These are phyloP conservation scores for Thryonomys swinderianus DNA, from an alignment of 2,113 vertebrate species.

Conservation along the genomic window DNA sequence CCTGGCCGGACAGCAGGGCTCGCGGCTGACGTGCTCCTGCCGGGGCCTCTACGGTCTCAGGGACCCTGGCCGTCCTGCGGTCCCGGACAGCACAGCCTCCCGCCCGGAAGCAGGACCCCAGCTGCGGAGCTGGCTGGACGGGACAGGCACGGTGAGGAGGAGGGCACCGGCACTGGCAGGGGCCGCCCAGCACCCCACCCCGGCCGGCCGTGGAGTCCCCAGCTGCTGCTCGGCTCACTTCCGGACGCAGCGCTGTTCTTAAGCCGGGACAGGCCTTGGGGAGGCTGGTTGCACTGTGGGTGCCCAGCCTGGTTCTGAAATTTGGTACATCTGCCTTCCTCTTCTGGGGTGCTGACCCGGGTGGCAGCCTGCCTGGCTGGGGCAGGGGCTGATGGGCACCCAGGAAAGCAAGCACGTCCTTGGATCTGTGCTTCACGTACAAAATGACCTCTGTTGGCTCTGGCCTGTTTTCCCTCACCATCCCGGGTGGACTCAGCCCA, in stretches of 20 bases:
- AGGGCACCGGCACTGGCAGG: too few species aligned
- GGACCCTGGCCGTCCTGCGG: too few species aligned
- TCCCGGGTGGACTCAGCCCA: neutral
- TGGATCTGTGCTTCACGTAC: neutral
- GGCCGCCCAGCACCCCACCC: neutral
- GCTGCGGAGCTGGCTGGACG: too few species aligned
- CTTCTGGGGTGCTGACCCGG: accelerated
- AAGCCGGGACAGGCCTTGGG: neutral
- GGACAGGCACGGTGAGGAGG: too few species aligned
- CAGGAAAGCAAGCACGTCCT: accelerated
- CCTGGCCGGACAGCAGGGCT: too few species aligned
- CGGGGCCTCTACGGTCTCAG: too few species aligned
- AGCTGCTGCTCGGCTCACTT: too few species aligned
- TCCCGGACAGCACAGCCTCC: too few species aligned
- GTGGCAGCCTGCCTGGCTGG: neutral
- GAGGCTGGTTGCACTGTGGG: accelerated
- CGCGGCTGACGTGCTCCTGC: too few species aligned
- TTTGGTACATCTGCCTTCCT: neutral
- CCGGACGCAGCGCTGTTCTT: accelerated
- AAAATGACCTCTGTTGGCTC: neutral
- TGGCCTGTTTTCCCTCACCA: neutral
- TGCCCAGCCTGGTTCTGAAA: neutral
- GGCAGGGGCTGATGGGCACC: neutral
- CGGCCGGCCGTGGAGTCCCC: accelerated
- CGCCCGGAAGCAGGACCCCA: too few species aligned